A percentile compares a stretch with the other conserved stretches of the same genome.
These are phyloP conservation scores for Nematopogon swammerdamellus DNA, from an alignment of 2,888 invertebrate species.

Conservation along the genomic window DNA sequence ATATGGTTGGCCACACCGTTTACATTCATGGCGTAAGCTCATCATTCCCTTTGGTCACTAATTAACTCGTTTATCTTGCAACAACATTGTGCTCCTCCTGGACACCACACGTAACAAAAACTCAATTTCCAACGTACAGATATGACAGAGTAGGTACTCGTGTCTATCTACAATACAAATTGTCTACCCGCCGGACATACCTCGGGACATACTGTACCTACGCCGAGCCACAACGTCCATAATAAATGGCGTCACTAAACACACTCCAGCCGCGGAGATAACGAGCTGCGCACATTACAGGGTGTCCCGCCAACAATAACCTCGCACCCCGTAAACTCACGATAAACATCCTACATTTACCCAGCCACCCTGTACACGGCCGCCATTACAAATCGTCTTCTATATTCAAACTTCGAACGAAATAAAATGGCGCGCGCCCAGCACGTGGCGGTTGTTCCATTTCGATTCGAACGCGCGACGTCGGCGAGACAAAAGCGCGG, in stretches of 20 bases:
- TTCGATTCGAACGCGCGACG: background rate
- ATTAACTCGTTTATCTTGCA: too few relatives aligned
- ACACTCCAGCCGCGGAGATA: constrained; percentile 43
- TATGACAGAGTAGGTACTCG: too few relatives aligned
- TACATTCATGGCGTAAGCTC: too few relatives aligned
- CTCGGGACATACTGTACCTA: too few relatives aligned
- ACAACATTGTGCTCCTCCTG: too few relatives aligned
- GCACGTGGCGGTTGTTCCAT: background rate
- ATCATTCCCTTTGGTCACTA: too few relatives aligned
- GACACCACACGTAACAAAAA: too few relatives aligned
- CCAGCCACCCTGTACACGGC: background rate
- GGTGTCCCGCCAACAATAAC: background rate
- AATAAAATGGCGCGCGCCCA: background rate
- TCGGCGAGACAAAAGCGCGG: constrained; percentile 53
- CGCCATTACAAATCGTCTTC: background rate
- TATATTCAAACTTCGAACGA: background rate
- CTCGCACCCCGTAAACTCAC: background rate
- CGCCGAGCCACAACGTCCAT: background rate
- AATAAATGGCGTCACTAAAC: constrained; percentile 33
- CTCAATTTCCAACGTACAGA: too few relatives aligned
- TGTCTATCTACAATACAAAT: too few relatives aligned
- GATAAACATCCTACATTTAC: background rate
- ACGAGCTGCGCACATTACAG: constrained; percentile 14
- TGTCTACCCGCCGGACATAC: too few relatives aligned
- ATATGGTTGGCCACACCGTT: too few relatives aligned